Percentiles rank a stretch among this genome's conserved stretches.
Evolutionary conservation across 2,888 invertebrate genomes (phyloP).

Genomic region (Hydrotaea cyrtoneurina): DNA sequence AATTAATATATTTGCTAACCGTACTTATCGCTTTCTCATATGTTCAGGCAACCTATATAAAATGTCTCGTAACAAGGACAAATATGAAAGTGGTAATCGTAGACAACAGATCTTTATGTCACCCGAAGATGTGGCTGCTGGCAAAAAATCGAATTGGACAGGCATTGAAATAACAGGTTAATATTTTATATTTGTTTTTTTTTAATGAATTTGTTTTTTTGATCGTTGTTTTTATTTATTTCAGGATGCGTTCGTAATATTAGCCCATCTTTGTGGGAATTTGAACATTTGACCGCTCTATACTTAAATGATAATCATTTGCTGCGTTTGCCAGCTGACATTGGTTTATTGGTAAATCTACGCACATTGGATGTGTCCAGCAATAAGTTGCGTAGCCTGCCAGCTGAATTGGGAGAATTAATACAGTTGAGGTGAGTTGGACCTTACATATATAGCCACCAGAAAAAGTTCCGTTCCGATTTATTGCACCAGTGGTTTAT

Average conservation of each 20-base stretch:
- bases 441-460: too few species aligned
- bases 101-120: constrained; percentile 95
- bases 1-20: constrained; percentile 32
- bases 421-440: constrained; percentile 92
- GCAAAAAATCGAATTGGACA: constrained; percentile 96
- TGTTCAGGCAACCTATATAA: constrained; percentile 79
- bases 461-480: too few species aligned
- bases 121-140: constrained; percentile 94
- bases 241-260: constrained; percentile 96
- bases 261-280: constrained; percentile 94
- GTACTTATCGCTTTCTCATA: neutral
- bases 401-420: constrained; percentile 97
- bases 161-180: constrained; percentile 92
- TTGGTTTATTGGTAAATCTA: constrained; percentile 91
- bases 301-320: constrained; percentile 98
- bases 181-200: constrained; percentile 7
- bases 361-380: constrained; percentile 95
- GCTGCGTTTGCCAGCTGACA: constrained; percentile 94
- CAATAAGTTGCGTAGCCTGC: constrained; percentile 96
- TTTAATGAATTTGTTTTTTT: neutral
- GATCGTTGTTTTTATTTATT: neutral
- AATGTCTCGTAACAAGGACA: constrained; percentile 92
- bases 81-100: constrained; percentile 91
- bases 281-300: constrained; percentile 95
- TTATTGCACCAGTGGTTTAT: too few species aligned